phyloP scores from a whole-genome alignment of 2,888 invertebrate genomes.

The Escarpia spicata region DNA sequence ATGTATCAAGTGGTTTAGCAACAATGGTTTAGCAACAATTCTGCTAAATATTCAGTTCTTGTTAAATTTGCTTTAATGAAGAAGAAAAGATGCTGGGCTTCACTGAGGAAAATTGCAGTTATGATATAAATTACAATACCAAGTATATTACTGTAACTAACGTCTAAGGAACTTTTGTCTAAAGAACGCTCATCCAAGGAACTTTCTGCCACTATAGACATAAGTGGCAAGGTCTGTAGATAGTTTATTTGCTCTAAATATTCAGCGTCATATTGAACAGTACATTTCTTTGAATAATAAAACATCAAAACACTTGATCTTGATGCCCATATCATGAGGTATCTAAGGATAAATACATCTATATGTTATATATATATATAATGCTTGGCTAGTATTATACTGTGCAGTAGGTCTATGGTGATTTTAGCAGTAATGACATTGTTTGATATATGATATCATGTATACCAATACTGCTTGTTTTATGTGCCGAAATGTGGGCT shows the following conservation, averaged over 20 bases:
- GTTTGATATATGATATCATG: too few relatives aligned
- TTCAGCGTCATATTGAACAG: not conserved
- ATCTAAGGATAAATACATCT: too few relatives aligned
- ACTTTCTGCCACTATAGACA: not conserved
- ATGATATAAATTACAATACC: not conserved
- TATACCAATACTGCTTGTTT: too few relatives aligned
- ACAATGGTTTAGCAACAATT: not conserved
- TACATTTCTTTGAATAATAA: not conserved
- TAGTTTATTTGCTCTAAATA: not conserved
- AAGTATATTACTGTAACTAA: not conserved
- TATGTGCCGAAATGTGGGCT: too few relatives aligned
- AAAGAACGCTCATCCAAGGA: not conserved
- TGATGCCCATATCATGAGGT: not conserved
- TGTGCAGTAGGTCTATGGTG: too few relatives aligned
- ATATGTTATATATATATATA: too few relatives aligned
- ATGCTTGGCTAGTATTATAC: too few relatives aligned
- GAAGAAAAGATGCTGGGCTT: not conserved
- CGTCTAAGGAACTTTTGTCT: conserved; percentile 11
- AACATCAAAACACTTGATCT: not conserved
- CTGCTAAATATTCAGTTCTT: not conserved
- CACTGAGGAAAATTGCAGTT: not conserved
- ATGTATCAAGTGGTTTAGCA: not conserved
- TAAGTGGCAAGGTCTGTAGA: not conserved
- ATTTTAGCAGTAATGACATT: too few relatives aligned
- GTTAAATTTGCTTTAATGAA: not conserved